A percentile compares a stretch with the other conserved stretches of the same genome.
Evolutionary conservation across 1,140 invertebrate species (phyloP).

Genomic region (Thrips palmi): DNA sequence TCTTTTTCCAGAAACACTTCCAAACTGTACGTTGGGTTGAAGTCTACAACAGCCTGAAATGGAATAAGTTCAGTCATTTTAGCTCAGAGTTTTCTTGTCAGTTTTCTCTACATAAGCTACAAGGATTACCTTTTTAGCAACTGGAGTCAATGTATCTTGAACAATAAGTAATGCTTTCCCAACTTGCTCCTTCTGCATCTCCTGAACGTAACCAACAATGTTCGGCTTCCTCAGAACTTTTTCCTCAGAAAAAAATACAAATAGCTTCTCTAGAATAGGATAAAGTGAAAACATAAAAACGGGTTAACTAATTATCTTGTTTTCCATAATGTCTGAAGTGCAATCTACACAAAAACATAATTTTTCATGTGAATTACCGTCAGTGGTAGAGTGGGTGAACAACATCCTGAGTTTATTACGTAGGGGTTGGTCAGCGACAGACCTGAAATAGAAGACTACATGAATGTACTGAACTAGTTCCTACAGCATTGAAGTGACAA

Average conservation of each 20-base stretch:
- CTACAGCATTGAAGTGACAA: background rate
- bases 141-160: constrained; percentile 92
- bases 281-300: too few species aligned
- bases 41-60: constrained; percentile 40
- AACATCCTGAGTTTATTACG: too few species aligned
- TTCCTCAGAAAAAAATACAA: constrained; percentile 99
- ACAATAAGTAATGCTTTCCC: constrained; percentile 91
- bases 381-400: constrained; percentile 6
- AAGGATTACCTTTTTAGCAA: constrained; percentile 65
- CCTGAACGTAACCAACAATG: constrained; percentile 95
- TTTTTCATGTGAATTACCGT: constrained; percentile 72
- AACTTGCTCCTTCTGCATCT: constrained; percentile 99
- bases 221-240: constrained; percentile 98
- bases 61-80: constrained; percentile 6
- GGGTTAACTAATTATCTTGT: too few species aligned
- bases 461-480: too few species aligned
- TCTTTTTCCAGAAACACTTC: background rate
- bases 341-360: constrained; percentile 78
- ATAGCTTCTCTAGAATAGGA: constrained; percentile 71
- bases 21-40: constrained; percentile 48
- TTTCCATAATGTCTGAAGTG: constrained; percentile 97
- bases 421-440: too few species aligned
- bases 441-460: too few species aligned
- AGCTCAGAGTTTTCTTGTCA: background rate
- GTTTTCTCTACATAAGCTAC: background rate